These are phyloP conservation scores for Microcaecilia unicolor DNA, from an alignment of 2,797 vertebrate species.

Conservation along the genomic window DNA sequence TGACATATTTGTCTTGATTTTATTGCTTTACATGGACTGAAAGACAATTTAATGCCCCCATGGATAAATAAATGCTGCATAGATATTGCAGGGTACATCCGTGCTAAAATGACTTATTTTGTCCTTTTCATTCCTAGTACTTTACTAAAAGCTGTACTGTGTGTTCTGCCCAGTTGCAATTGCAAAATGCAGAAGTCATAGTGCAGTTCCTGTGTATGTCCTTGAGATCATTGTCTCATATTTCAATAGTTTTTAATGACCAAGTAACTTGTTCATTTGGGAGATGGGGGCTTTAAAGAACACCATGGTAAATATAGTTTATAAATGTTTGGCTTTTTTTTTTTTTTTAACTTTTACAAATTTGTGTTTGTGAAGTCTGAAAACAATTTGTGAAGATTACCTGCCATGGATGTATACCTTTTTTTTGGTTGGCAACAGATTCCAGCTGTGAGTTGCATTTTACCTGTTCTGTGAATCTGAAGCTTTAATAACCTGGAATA, in stretches of 20 bases:
- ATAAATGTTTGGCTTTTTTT: too few relatives aligned
- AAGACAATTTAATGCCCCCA: slow-evolving; percentile 10
- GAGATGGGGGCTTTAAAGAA: slow-evolving; percentile 1
- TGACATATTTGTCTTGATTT: slow-evolving; percentile 18
- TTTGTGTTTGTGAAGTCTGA: too few relatives aligned
- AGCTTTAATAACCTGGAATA: too few relatives aligned
- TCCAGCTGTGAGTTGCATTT: too few relatives aligned
- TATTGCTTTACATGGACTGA: slow-evolving; percentile 1
- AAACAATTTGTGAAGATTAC: too few relatives aligned
- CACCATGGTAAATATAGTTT: slow-evolving; percentile 10
- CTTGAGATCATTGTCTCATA: slow-evolving; percentile 41
- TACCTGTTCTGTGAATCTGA: too few relatives aligned
- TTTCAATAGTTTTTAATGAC: slow-evolving; percentile 44
- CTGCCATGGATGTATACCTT: too few relatives aligned
- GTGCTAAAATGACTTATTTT: slow-evolving; percentile 28
- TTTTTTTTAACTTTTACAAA: slow-evolving; percentile 29
- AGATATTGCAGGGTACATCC: slow-evolving; percentile 28
- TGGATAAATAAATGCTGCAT: slow-evolving; percentile 25
- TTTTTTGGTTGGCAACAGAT: too few relatives aligned
- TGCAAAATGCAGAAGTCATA: slow-evolving; percentile 41
- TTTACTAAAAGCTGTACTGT: slow-evolving; percentile 20
- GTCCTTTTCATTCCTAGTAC: slow-evolving; percentile 42
- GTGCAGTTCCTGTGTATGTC: slow-evolving; percentile 45
- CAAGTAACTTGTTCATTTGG: slow-evolving; percentile 9
- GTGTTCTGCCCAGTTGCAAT: slow-evolving; percentile 30